Conservation (phyloP, 2,113 vertebrate genomes). For the Motacilla tschutschensis region DNA sequence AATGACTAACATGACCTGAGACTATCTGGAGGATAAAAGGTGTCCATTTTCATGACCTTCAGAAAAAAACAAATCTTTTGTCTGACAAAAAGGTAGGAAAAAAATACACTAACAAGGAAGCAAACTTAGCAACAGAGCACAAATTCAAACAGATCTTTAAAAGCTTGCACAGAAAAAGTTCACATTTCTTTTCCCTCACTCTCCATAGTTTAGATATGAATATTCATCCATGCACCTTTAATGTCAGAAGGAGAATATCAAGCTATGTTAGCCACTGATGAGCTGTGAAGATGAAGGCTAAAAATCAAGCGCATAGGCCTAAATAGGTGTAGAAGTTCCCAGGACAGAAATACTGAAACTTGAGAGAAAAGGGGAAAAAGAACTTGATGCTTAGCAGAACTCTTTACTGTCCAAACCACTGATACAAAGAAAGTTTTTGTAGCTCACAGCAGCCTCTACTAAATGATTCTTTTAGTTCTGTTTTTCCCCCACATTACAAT, state of each 20-base stretch:
- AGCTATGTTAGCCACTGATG: not conserved
- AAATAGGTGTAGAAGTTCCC: not conserved
- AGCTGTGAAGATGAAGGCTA: not conserved
- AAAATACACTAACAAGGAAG: not conserved
- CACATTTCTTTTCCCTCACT: not conserved
- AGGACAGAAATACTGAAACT: not conserved
- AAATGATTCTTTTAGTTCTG: not conserved
- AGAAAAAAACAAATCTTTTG: not conserved
- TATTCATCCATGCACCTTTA: not conserved
- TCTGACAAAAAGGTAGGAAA: not conserved
- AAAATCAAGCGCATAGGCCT: not conserved
- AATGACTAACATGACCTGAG: not conserved
- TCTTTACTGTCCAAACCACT: not conserved
- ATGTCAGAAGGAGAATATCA: not conserved
- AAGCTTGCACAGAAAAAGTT: not conserved
- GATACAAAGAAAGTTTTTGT: not conserved
- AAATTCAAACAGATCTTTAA: not conserved
- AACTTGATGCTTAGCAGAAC: not conserved
- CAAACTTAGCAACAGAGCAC: not conserved
- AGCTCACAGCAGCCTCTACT: not conserved
- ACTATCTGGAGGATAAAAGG: not conserved
- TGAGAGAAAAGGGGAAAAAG: not conserved
- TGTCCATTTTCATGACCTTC: not conserved
- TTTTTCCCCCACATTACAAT: not conserved
- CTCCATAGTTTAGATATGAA: not conserved